Conservation (phyloP, 2,113 vertebrate genomes). For the Erythrolamprus reginae region DNA sequence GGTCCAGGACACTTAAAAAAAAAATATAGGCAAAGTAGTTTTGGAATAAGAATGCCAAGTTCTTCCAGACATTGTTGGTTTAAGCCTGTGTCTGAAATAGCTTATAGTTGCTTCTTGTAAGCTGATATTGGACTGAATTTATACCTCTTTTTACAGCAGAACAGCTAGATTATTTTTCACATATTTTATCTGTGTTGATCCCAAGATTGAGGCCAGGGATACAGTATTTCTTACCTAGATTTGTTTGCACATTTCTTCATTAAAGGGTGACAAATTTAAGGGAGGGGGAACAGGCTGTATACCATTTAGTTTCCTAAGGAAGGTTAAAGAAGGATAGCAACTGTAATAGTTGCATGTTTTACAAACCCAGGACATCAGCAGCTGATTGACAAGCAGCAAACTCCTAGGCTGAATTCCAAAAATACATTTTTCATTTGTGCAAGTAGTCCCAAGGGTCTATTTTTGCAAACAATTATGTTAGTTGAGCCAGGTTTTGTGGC, state of each 20-base stretch:
- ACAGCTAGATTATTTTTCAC: constrained; percentile 29
- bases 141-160: constrained; percentile 46
- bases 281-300: background rate
- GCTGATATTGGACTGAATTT: constrained; percentile 40
- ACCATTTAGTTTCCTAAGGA: background rate
- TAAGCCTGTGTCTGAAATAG: constrained; percentile 52
- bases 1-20: constrained; percentile 43
- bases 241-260: constrained; percentile 25
- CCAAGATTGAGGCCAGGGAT: constrained; percentile 47
- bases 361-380: background rate
- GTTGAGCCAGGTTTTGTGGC: background rate
- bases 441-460: background rate
- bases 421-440: background rate
- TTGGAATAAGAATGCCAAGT: constrained; percentile 42
- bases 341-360: background rate
- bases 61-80: constrained; percentile 61
- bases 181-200: constrained; percentile 33
- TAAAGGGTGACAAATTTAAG: constrained; percentile 36
- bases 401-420: background rate
- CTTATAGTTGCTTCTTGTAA: constrained; percentile 35
- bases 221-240: constrained; percentile 34
- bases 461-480: background rate
- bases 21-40: constrained; percentile 50
- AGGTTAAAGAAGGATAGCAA: background rate
- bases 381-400: background rate